These are phyloP conservation scores for Drosophila orena DNA, from an alignment of 1,140 invertebrate genomes.

Conservation along the genomic window DNA sequence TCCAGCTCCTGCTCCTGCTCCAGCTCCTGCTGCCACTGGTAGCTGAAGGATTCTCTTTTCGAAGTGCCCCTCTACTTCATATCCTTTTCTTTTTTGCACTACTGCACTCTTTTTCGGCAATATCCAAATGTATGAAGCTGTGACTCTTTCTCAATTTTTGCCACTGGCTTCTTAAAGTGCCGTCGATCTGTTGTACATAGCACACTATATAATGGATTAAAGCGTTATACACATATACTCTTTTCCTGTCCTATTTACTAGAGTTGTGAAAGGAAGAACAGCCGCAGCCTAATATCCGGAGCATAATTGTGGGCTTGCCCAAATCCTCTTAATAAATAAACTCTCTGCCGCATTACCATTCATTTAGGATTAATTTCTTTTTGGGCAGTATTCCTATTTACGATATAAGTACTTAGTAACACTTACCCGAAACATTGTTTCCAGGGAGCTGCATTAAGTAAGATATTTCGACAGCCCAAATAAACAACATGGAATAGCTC, in stretches of 20 bases:
- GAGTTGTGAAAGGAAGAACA: background rate
- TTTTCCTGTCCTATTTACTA: background rate
- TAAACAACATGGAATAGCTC: slow-evolving; percentile 26
- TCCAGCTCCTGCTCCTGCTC: no score
- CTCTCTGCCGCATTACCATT: slow-evolving; percentile 21
- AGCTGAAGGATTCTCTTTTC: slow-evolving; percentile 23
- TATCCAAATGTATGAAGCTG: background rate
- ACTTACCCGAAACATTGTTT: background rate
- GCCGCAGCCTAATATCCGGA: slow-evolving; percentile 6
- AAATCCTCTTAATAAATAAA: slow-evolving; percentile 20
- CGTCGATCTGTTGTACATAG: background rate
- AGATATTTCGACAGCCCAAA: slow-evolving; percentile 25
- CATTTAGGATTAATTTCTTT: slow-evolving; percentile 33
- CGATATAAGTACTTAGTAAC: slow-evolving; percentile 7
- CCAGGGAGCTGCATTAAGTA: slow-evolving; percentile 12
- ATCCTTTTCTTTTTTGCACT: slow-evolving; percentile 10
- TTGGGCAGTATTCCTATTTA: slow-evolving; percentile 7
- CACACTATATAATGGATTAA: no score
- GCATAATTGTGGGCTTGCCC: slow-evolving; percentile 10
- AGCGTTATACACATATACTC: background rate
- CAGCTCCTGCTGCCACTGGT: background rate
- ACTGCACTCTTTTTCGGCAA: slow-evolving; percentile 11
- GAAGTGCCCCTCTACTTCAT: background rate
- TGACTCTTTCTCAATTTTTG: background rate
- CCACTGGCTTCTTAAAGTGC: background rate